Evolutionary conservation across 2,888 invertebrate genomes (phyloP), one percentile per base, ranked within the genome.

Genomic region (Cheilosia urbana): DNA sequence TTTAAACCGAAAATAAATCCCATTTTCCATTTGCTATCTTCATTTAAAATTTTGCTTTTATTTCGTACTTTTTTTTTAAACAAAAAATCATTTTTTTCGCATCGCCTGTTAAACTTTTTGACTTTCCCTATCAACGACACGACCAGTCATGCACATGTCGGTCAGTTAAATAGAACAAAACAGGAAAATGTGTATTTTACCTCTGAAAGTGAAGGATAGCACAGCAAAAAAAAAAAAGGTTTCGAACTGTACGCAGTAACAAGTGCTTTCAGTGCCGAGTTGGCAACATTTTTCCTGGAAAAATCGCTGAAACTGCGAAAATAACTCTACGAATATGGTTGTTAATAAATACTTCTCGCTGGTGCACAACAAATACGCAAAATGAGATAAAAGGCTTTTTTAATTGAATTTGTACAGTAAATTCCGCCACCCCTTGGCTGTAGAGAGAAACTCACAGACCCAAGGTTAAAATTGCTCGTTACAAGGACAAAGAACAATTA

Each of bases 61-160:
- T 42, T 42, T 27, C 27, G 27, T n/a, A 5, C 1, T 15, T n/a
- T 19, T 63, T 63, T 63, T 24, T 19, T 34, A 63, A 63, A 63
- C 47, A 49, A 62, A 47, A 13, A 63, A 47, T 47, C 45, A 17
- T n/a, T n/a, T 62, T 13, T 15, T 47, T 47, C 47, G 47, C 30
- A 6, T 62, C 62, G 62, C 15, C 53, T n/a, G 53, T 55, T 17
- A 37, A 37, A 19, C 19, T 45, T 45, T 34, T 27, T n/a, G 45
- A 45, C 68, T 68, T 69, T 69, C 57, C 45, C 47, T 45, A 57
- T 69, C 57, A 42, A 45, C 68, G 42, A 55, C 68, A 68, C n/a
- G 30, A 42, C 15, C 55, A 55, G 42, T 68, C 55, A 30, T 55
- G 53, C 55, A 69, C 19, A 19, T 27, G 55, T 68, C 30, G 68